Conservation (phyloP, 2,797 vertebrate species). For the Varecia variegata region DNA sequence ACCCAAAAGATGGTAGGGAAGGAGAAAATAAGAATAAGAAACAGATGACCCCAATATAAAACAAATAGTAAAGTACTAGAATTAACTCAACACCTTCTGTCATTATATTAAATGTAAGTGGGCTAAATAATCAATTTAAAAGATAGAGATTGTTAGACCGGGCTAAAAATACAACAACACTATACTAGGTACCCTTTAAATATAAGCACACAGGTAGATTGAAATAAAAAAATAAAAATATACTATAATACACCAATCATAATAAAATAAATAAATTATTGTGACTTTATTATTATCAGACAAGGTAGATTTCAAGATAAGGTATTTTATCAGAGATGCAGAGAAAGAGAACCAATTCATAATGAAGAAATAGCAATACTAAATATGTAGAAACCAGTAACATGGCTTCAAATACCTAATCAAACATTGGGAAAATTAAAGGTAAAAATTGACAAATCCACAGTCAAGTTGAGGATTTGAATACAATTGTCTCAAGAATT, state of each 20-base stretch:
- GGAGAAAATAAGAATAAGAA: not conserved
- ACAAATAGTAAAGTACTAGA: not conserved
- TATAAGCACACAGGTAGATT: not conserved
- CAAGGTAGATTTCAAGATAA: not conserved
- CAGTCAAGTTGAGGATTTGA: not conserved
- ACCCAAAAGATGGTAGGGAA: not conserved
- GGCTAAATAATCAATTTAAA: not conserved
- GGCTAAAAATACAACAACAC: not conserved
- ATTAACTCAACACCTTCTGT: not conserved
- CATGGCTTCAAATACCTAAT: not conserved
- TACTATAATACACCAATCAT: not conserved
- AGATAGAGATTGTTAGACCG: not conserved
- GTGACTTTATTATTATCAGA: not conserved
- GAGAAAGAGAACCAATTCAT: not conserved
- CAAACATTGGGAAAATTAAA: not conserved
- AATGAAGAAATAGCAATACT: not conserved
- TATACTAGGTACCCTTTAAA: not conserved
- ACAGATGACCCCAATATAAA: not conserved
- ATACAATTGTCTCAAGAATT: not conserved
- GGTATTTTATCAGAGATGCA: not conserved
- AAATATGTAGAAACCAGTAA: not conserved
- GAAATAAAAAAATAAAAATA: not conserved
- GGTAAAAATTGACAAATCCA: not conserved
- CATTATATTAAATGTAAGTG: not conserved
- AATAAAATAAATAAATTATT: not conserved